Evolutionary conservation across 1,140 invertebrate species (phyloP).

Genomic region (Drosophila tropicalis): DNA sequence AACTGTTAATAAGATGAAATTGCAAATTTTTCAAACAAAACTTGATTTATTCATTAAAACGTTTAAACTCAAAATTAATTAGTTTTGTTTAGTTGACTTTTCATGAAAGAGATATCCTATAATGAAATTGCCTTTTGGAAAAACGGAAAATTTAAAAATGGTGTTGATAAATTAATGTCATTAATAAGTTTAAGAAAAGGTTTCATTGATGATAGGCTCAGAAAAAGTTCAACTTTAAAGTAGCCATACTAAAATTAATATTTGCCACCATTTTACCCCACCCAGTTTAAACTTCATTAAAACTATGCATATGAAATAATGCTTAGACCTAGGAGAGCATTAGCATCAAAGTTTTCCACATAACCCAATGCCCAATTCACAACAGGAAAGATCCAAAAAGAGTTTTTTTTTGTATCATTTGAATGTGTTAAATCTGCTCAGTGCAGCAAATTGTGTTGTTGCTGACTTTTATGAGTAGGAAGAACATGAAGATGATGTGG

Average conservation of each 20-base stretch:
- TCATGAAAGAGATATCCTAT: too few species aligned
- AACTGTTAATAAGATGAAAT: too few species aligned
- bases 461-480: conserved; percentile 60
- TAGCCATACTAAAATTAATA: background rate
- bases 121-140: too few species aligned
- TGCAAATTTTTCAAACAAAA: too few species aligned
- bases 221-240: background rate
- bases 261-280: background rate
- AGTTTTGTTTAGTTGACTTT: too few species aligned
- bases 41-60: too few species aligned
- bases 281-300: conserved; percentile 69
- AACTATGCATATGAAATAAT: conserved; percentile 41
- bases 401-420: conserved; percentile 50
- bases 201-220: background rate
- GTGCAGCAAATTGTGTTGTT: conserved; percentile 70
- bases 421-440: conserved; percentile 66
- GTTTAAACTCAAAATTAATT: too few species aligned
- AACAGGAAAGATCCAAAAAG: conserved; percentile 30
- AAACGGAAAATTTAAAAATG: too few species aligned
- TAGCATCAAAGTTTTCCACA: conserved; percentile 45
- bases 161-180: too few species aligned
- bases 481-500: background rate
- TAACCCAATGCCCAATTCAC: conserved; percentile 20
- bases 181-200: too few species aligned
- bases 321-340: conserved; percentile 8